Base-by-base conservation (phyloP, 2,888 invertebrate genomes). In the Rhingia campestris region DNA sequence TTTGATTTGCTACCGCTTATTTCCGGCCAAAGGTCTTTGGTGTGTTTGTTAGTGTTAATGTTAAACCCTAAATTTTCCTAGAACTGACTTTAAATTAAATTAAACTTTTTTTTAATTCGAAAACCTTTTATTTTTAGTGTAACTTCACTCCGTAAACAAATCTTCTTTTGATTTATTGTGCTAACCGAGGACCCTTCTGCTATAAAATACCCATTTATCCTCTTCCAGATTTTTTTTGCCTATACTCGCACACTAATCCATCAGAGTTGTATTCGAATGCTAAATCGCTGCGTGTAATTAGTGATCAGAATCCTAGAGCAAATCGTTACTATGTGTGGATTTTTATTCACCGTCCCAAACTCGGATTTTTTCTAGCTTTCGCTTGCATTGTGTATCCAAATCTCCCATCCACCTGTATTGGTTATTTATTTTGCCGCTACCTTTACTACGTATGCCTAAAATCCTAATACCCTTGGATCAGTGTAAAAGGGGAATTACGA, bases 401-500 rank as follows among this genome's bases (percentile, higher is more conserved):
- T 66, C 30, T 54, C 14, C 45, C 7, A n/a, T 58, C 64, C 53
- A 64, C 39, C 14, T 49, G 12, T 4, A 41, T 35, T 53, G 32
- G 72, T 72, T 77, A 63, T 77, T 81, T 81, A 77, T 75, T 74
- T 49, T 66, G 10, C 51, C 35, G 14, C 45, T 47, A 39, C 14
- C 59, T 30, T 22, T 14, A 67, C 41, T 53, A 22, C 54, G 7
- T 6, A 49, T 22, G 64, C 54, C 72, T 61, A 54, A 73, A 73
- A 66, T 56, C 66, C 72, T 73, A 73, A 82, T 77, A 45, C 72
- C 61, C 10, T 35, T 51, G 54, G 59, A 70, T 66, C 76, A 66
- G 53, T 72, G 75, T 41, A 63, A 76, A 72, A 53, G 39, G 41
- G 66, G 76, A 77, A 66, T 77, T 72, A 61, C 72, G 72, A 54